These are phyloP conservation scores for Botia almorhae DNA, from an alignment of 2,797 vertebrate species.

Conservation along the genomic window DNA sequence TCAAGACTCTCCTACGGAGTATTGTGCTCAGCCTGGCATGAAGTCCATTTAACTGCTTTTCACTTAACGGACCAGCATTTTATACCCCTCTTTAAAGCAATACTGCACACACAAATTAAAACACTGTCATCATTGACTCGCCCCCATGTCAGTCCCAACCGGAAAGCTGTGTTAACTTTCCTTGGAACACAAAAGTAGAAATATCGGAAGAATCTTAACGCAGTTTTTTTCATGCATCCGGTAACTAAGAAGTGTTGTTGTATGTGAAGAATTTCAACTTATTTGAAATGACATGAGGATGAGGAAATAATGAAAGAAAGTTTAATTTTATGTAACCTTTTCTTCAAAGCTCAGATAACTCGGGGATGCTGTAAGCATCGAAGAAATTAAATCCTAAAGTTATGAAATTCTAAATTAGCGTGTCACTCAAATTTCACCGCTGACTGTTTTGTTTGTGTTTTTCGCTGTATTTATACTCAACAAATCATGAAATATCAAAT, in stretches of 20 bases:
- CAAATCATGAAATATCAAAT: conserved; percentile 11
- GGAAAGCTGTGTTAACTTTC: neutral
- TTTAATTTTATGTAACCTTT: neutral
- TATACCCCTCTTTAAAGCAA: conserved; percentile 6
- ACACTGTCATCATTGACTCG: neutral
- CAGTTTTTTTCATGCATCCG: too few relatives aligned
- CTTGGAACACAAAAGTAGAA: neutral
- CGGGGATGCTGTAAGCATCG: neutral
- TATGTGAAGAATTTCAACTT: neutral
- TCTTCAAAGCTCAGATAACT: neutral
- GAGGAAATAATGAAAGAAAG: neutral
- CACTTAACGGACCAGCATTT: neutral
- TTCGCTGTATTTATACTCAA: neutral
- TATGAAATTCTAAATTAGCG: neutral
- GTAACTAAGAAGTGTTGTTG: neutral
- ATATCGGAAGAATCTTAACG: neutral
- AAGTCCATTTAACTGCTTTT: conserved; percentile 3
- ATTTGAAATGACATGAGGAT: neutral
- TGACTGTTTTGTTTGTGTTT: conserved; percentile 8
- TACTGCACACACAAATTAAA: neutral
- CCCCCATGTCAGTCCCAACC: neutral
- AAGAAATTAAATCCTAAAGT: conserved; percentile 17
- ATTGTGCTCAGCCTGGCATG: conserved; percentile 23
- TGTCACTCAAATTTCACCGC: neutral
- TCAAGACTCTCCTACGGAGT: conserved; percentile 4